Evolutionary conservation across 2,797 vertebrate genomes (phyloP).

Genomic region (Lepilemur ruficaudatus): DNA sequence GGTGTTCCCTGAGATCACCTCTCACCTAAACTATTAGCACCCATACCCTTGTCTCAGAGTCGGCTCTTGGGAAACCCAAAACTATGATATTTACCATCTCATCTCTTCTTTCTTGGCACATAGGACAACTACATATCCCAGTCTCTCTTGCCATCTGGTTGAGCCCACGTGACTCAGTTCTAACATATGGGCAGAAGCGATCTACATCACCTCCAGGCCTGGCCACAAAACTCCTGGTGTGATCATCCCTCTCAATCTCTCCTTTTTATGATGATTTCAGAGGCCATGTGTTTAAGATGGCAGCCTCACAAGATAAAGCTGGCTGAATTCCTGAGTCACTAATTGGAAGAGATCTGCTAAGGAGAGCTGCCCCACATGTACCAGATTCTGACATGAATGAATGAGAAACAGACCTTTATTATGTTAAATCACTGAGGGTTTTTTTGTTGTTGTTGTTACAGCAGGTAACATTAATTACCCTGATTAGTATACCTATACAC

Average conservation of each 20-base stretch:
- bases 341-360: neutral
- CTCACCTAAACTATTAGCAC: neutral
- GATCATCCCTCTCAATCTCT: neutral
- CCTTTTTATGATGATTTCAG: neutral
- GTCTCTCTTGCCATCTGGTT: neutral
- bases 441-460: neutral
- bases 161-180: neutral
- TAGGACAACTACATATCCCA: neutral
- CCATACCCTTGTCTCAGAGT: neutral
- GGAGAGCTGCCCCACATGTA: neutral
- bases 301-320: neutral
- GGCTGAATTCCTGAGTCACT: neutral
- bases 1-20: neutral
- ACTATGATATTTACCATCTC: neutral
- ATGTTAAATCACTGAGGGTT: neutral
- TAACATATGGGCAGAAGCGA: neutral
- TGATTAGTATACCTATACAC: neutral
- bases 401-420: slow-evolving; percentile 6
- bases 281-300: slow-evolving; percentile 2
- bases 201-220: neutral
- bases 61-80: neutral
- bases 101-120: neutral
- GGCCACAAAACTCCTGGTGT: neutral
- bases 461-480: neutral
- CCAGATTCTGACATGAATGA: neutral